A percentile compares a stretch with the other conserved stretches of the same genome.
Evolutionary conservation across 1,140 invertebrate genomes (phyloP).

Genomic region (Orius insidiosus): DNA sequence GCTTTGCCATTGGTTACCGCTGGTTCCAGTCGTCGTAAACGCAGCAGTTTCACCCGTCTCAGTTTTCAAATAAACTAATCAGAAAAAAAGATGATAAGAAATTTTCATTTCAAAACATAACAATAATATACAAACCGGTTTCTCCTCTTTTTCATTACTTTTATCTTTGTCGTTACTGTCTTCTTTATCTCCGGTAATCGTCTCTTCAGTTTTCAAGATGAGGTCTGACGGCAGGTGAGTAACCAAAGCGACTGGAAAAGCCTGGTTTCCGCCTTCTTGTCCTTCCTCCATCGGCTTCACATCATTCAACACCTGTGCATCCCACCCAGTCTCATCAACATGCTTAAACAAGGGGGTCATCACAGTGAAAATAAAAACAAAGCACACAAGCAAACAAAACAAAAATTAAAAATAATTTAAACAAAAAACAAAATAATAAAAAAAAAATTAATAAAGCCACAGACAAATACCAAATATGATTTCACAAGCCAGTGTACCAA

Average conservation of each 20-base stretch:
- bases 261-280: constrained; percentile 25
- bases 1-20: constrained; percentile 45
- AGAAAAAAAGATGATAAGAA: no score
- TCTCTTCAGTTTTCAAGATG: constrained; percentile 18
- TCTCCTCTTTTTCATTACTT: constrained; percentile 14
- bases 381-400: neutral
- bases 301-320: constrained; percentile 21
- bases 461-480: neutral
- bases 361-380: neutral
- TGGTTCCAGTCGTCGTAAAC: constrained; percentile 21
- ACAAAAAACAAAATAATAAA: no score
- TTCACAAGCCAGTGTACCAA: no score
- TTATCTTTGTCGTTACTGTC: constrained; percentile 22
- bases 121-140: neutral
- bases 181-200: constrained; percentile 20
- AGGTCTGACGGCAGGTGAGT: constrained; percentile 26
- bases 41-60: constrained; percentile 11
- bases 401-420: neutral
- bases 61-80: neutral
- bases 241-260: constrained; percentile 33
- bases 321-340: constrained; percentile 13
- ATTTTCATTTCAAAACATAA: no score
- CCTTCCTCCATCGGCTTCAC: constrained; percentile 21
- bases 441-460: constrained; percentile 6
- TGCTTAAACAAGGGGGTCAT: constrained; percentile 2